A percentile compares a stretch with the other conserved stretches of the same genome.
Evolutionary conservation across 1,140 invertebrate genomes (phyloP).

Genomic region (Pogonognathellus flavescens): DNA sequence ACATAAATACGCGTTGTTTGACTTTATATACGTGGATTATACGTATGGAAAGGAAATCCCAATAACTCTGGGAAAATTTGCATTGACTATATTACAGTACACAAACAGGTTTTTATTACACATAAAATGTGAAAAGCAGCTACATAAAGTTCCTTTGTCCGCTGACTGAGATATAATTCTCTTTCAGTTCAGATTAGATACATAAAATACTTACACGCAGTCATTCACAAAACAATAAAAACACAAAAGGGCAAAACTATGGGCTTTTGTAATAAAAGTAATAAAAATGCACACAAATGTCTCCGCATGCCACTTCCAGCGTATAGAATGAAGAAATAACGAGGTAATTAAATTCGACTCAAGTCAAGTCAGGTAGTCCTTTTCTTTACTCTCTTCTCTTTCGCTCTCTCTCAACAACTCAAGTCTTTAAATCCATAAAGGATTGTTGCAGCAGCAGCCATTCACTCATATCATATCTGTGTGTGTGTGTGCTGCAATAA

Average conservation of each 20-base stretch:
- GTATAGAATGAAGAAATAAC: constrained; percentile 44
- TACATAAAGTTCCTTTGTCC: constrained; percentile 35
- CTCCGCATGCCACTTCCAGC: constrained; percentile 7
- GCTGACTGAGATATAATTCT: constrained; percentile 13
- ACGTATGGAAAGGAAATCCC: not conserved
- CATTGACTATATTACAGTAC: not conserved
- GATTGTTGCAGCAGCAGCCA: not conserved
- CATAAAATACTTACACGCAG: constrained; percentile 40
- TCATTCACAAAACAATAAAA: constrained; percentile 46
- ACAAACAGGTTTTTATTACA: constrained; percentile 16
- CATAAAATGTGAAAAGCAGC: constrained; percentile 20
- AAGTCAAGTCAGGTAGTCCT: constrained; percentile 35
- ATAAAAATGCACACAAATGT: constrained; percentile 46
- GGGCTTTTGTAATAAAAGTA: constrained; percentile 39
- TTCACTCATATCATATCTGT: not conserved
- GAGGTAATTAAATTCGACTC: constrained; percentile 40
- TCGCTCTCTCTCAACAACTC: not conserved
- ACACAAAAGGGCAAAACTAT: constrained; percentile 12
- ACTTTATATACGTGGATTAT: not conserved
- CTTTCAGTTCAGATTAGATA: constrained; percentile 24
- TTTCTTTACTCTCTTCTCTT: not conserved
- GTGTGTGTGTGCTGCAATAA: too few relatives aligned
- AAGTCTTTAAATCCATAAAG: not conserved
- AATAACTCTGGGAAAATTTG: not conserved
- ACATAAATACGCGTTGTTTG: too few relatives aligned